These are phyloP conservation scores for Eupithecia subfuscata DNA, from an alignment of 2,888 invertebrate species.

Conservation along the genomic window DNA sequence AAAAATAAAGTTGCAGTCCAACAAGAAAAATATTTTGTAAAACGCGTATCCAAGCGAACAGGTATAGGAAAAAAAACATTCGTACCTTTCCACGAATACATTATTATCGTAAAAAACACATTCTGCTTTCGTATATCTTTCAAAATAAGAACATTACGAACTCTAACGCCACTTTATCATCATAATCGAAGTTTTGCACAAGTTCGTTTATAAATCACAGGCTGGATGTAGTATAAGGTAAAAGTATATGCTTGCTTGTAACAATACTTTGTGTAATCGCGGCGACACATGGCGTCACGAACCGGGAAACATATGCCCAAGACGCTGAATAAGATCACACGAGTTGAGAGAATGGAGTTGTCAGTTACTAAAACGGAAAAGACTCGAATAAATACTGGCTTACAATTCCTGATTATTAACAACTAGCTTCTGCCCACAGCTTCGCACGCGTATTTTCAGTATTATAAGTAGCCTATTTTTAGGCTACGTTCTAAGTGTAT, in stretches of 20 bases:
- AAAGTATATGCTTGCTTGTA: conserved; percentile 32
- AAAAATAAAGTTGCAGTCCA: background rate
- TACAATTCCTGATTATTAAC: background rate
- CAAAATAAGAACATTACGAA: conserved; percentile 7
- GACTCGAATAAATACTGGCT: background rate
- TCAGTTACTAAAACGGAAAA: background rate
- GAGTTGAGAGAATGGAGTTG: conserved; percentile 7
- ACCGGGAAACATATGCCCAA: conserved; percentile 55
- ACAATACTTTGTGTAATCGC: conserved; percentile 59
- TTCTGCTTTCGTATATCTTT: conserved; percentile 1
- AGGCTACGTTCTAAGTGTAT: too few relatives aligned
- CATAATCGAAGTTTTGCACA: conserved; percentile 24
- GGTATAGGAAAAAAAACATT: background rate
- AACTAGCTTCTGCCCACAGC: too few relatives aligned
- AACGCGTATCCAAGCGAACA: background rate
- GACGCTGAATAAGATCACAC: conserved; percentile 43
- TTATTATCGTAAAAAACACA: conserved; percentile 11
- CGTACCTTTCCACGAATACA: background rate
- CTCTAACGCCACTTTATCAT: conserved; percentile 15
- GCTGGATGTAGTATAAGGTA: conserved; percentile 7
- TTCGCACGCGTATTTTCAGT: too few relatives aligned
- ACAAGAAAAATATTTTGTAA: background rate
- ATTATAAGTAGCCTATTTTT: too few relatives aligned
- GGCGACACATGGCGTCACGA: conserved; percentile 62
- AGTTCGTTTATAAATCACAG: conserved; percentile 56